Conservation (phyloP, 1,140 invertebrate species). For the Pachypeltis micranthus region DNA sequence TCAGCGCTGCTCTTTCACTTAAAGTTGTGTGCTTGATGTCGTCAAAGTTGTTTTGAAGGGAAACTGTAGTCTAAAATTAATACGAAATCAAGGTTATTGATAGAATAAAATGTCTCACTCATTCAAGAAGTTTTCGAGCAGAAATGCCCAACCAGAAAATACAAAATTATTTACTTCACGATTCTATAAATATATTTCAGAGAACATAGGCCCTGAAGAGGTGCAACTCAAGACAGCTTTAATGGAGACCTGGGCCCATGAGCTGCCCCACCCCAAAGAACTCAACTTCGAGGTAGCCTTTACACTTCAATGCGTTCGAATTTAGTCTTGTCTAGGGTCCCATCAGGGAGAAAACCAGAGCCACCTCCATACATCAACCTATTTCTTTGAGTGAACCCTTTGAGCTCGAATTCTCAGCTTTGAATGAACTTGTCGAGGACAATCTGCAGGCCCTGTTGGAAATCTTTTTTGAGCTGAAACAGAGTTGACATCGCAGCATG, state of each 20-base stretch:
- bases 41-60: slow-evolving; percentile 79
- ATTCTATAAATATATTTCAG: not conserved
- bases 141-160: not conserved
- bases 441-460: too few species aligned
- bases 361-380: too few species aligned
- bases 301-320: too few species aligned
- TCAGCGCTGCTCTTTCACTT: slow-evolving; percentile 83
- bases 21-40: slow-evolving; percentile 96
- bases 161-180: not conserved
- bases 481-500: not conserved
- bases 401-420: too few species aligned
- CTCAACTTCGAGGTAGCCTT: too few species aligned
- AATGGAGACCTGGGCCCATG: too few species aligned
- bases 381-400: too few species aligned
- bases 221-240: not conserved
- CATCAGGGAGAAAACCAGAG: too few species aligned
- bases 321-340: too few species aligned
- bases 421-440: too few species aligned
- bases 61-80: slow-evolving; percentile 47
- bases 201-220: not conserved
- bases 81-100: slow-evolving; percentile 13
- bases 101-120: not conserved
- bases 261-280: too few species aligned
- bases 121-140: not conserved
- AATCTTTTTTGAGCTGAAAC: not conserved